Evolutionary conservation across 92 coral and sea anemone species (phyloP), one percentile per base, ranked within the genome.

Genomic region (Actinernus sp.): DNA sequence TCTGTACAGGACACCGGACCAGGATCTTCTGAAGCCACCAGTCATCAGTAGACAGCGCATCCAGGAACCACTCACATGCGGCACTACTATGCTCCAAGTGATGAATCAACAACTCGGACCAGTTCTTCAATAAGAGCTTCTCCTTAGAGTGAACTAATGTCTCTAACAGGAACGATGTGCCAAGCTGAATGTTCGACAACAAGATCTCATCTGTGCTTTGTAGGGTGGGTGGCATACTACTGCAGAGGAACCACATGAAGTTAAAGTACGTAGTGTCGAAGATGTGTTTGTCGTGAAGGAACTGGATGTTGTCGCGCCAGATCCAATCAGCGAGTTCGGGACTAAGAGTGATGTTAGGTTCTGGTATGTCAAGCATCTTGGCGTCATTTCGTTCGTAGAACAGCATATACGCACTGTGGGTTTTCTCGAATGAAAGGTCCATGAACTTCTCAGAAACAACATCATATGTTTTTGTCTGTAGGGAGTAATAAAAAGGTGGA

Each of bases 381-480:
- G 91, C 85, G 45, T 73, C 91, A 31, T 78, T 75, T 2, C 98
- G 94, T 65, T 94, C 98, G 57, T 94, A 94, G 69, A 94, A 94
- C 73, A 94, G 49, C 98, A 94, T 94, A 63, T 94, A 94, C 0
- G 98, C 98, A 55, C 98, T 94, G 88, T 94, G 98, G n/a, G 98
- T 94, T 85, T 94, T 94, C 67, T 94, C 98, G 53, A 94, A 94
- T 20, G 98, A 94, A 26, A 94, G 93, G 49, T 94, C 98, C 97
- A 94, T 83, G 70, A 94, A 94, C 71, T 94, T 94, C 60, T 94
- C 98, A 4, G 98, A 92, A 5, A 94, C 92, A 16, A 96, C 98
- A 52, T 94, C 98, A 46, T 94, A 94, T 20, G 98, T 94, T 71
- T 94, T 94, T 18, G 98, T 94, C 98, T 94, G 38, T 26, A 44